phyloP scores from a whole-genome alignment of 2,113 vertebrate species.

The Aleadryas rufinucha region DNA sequence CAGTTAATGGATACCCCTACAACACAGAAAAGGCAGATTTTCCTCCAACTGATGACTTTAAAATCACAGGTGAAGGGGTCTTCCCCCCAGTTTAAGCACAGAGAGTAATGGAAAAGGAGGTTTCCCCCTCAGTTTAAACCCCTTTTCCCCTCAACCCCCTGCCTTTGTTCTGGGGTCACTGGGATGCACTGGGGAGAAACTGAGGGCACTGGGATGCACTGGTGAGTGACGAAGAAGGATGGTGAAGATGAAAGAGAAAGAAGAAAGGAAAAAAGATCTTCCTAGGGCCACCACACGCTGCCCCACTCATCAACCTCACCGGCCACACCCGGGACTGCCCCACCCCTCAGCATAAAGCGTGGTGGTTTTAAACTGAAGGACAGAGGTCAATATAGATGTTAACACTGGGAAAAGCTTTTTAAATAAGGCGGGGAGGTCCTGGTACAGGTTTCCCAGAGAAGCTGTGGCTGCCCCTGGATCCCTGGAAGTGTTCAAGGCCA shows the following conservation, averaged over 20 bases:
- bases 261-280: neutral
- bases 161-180: neutral
- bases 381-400: neutral
- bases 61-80: neutral
- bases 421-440: accelerated
- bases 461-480: neutral
- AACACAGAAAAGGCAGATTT: neutral
- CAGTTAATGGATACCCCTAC: neutral
- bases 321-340: neutral
- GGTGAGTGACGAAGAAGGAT: neutral
- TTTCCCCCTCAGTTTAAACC: neutral
- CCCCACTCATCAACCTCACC: neutral
- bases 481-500: neutral
- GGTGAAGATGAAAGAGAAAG: neutral
- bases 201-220: neutral
- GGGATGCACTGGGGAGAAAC: neutral
- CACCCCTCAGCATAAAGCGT: neutral
- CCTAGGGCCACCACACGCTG: neutral
- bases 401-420: neutral
- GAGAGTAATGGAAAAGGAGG: neutral
- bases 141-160: accelerated
- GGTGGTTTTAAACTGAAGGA: neutral
- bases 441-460: neutral
- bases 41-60: neutral
- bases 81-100: neutral